Conservation (phyloP, 2,113 vertebrate species). For the Phodopus roborovskii region DNA sequence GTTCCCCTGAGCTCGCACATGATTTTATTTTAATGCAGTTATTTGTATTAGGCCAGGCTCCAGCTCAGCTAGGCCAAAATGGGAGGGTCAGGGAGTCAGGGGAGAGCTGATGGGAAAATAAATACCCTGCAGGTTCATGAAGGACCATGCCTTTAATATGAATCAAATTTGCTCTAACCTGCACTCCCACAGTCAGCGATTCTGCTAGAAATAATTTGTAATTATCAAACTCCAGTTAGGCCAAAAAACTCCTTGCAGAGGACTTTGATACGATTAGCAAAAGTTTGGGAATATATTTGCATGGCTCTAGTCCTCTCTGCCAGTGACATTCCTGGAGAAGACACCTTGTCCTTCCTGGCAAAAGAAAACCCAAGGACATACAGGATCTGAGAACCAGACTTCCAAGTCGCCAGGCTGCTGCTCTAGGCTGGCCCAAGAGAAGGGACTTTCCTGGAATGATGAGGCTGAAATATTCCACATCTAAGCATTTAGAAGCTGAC, state of each 20-base stretch:
- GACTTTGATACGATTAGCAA: slow-evolving; percentile 78
- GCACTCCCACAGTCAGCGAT: slow-evolving; percentile 73
- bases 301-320: slow-evolving; percentile 69
- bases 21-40: slow-evolving; percentile 52
- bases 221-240: slow-evolving; percentile 83
- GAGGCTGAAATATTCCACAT: slow-evolving; percentile 5
- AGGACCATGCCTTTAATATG: slow-evolving; percentile 72
- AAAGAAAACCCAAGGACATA: slow-evolving; percentile 43
- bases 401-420: background rate
- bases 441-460: slow-evolving; percentile 54
- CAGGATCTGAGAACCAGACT: slow-evolving; percentile 13
- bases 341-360: slow-evolving; percentile 63
- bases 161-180: slow-evolving; percentile 76
- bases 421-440: background rate
- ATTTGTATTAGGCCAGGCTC: slow-evolving; percentile 69
- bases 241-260: slow-evolving; percentile 78
- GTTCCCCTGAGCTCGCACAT: slow-evolving; percentile 68
- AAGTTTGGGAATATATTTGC: slow-evolving; percentile 78
- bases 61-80: slow-evolving; percentile 70
- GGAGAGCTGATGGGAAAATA: slow-evolving; percentile 72
- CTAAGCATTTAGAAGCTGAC: slow-evolving; percentile 41
- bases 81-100: slow-evolving; percentile 39
- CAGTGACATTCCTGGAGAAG: slow-evolving; percentile 70
- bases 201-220: slow-evolving; percentile 84
- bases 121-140: slow-evolving; percentile 69